Evolutionary conservation across 1,140 invertebrate species (phyloP).

Genomic region (Lethrus apterus): DNA sequence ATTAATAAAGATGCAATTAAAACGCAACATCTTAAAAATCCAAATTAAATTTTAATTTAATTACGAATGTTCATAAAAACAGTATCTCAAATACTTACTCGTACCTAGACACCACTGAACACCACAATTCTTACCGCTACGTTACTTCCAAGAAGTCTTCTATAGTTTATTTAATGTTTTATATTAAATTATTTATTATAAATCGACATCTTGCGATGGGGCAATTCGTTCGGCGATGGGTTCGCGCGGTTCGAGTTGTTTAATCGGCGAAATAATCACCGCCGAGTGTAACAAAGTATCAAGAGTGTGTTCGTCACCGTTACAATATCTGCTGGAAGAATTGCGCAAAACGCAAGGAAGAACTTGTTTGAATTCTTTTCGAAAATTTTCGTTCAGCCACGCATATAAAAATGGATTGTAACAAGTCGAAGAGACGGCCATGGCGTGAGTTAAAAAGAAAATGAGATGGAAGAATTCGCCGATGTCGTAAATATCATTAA

Average conservation of each 20-base stretch:
- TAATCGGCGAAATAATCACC: conserved; percentile 26
- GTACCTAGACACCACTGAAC: no score
- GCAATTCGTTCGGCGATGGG: conserved; percentile 29
- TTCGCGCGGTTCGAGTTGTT: conserved; percentile 30
- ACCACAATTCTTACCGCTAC: no score
- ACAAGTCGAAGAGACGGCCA: conserved; percentile 89
- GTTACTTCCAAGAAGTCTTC: no score
- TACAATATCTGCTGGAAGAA: conserved; percentile 24
- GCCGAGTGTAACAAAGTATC: conserved; percentile 31
- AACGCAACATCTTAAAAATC: no score
- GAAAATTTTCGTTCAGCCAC: conserved; percentile 96
- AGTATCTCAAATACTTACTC: no score
- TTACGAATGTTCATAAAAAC: no score
- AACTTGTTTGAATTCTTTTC: conserved; percentile 86
- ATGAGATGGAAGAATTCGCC: conserved; percentile 74
- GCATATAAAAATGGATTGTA: conserved; percentile 88
- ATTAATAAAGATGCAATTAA: no score
- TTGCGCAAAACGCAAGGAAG: conserved; percentile 55
- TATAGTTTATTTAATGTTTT: no score
- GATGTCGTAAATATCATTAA: conserved; percentile 68
- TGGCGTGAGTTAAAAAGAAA: conserved; percentile 81
- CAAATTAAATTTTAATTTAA: no score
- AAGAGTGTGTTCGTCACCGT: conserved; percentile 28
- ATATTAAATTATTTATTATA: no score
- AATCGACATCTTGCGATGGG: conserved; percentile 19